Evolutionary conservation across 2,888 invertebrate genomes (phyloP).

Genomic region (Hirtodrosophila trivittata): DNA sequence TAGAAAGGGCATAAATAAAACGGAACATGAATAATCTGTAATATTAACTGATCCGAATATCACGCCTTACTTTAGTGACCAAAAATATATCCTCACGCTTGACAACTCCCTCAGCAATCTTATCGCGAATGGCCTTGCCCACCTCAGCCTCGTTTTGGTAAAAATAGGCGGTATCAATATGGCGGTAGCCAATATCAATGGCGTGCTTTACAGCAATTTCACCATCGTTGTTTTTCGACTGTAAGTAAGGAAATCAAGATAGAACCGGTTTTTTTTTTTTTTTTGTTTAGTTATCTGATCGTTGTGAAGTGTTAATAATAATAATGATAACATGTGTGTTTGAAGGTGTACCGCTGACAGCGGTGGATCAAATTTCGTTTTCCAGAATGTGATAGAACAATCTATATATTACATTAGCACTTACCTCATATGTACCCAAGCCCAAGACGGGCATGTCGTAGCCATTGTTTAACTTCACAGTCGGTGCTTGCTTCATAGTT

Average conservation of each 20-base stretch:
- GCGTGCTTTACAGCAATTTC: slow-evolving; percentile 88
- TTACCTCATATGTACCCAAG: slow-evolving; percentile 87
- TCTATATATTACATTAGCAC: slow-evolving; percentile 24
- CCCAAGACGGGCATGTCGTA: slow-evolving; percentile 86
- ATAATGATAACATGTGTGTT: not conserved
- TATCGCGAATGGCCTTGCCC: slow-evolving; percentile 87
- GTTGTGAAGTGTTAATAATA: not conserved
- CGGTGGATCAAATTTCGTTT: too few species aligned
- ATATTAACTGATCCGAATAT: not conserved
- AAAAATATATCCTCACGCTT: slow-evolving; percentile 88
- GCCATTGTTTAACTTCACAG: slow-evolving; percentile 86
- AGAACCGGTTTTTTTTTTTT: not conserved
- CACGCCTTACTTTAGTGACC: slow-evolving; percentile 84
- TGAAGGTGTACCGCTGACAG: too few species aligned
- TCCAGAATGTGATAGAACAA: not conserved
- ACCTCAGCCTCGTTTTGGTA: slow-evolving; percentile 90
- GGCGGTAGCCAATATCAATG: slow-evolving; percentile 90
- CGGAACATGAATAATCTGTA: too few species aligned
- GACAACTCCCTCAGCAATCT: slow-evolving; percentile 87
- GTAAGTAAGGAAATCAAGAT: slow-evolving; percentile 49
- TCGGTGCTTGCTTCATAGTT: slow-evolving; percentile 77
- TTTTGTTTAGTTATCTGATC: not conserved
- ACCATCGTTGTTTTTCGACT: slow-evolving; percentile 88
- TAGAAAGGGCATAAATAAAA: slow-evolving; percentile 22
- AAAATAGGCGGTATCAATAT: slow-evolving; percentile 87